Percentiles rank a stretch among this genome's conserved stretches.
These are phyloP conservation scores for Ciconia maguari DNA, from an alignment of 2,113 vertebrate genomes.

Conservation along the genomic window DNA sequence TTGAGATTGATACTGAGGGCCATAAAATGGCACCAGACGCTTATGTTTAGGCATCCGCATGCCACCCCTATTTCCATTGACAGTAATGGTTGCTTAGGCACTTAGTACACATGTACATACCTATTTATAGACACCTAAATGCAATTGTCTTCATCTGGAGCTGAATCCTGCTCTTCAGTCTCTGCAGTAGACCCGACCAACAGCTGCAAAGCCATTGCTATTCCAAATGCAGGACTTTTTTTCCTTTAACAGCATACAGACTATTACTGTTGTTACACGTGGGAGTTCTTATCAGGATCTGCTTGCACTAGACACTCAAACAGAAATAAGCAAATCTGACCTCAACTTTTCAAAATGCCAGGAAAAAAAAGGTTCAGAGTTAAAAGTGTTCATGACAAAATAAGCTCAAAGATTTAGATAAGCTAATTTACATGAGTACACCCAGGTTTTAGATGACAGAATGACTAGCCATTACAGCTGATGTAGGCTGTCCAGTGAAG, in stretches of 20 bases:
- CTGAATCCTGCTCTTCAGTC: background rate
- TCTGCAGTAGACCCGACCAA: background rate
- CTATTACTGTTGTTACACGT: background rate
- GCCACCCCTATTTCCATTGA: background rate
- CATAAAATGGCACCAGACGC: background rate
- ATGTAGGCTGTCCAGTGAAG: background rate
- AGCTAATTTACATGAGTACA: background rate
- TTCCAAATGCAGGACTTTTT: background rate
- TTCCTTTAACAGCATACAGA: background rate
- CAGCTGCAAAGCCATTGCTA: background rate
- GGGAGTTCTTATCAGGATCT: background rate
- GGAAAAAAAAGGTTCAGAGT: background rate
- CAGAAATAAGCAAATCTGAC: background rate
- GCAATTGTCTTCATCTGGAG: background rate
- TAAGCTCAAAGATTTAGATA: background rate
- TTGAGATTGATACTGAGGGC: background rate
- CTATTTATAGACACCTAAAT: background rate
- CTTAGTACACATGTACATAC: background rate
- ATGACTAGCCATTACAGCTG: background rate
- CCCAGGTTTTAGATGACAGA: background rate
- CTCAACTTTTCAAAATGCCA: background rate
- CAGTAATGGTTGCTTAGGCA: background rate
- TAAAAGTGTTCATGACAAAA: background rate
- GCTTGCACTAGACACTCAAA: background rate
- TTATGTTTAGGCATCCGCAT: background rate